These are phyloP conservation scores for Leptobrachium ailaonicum DNA, from an alignment of 2,113 vertebrate genomes.

Conservation along the genomic window DNA sequence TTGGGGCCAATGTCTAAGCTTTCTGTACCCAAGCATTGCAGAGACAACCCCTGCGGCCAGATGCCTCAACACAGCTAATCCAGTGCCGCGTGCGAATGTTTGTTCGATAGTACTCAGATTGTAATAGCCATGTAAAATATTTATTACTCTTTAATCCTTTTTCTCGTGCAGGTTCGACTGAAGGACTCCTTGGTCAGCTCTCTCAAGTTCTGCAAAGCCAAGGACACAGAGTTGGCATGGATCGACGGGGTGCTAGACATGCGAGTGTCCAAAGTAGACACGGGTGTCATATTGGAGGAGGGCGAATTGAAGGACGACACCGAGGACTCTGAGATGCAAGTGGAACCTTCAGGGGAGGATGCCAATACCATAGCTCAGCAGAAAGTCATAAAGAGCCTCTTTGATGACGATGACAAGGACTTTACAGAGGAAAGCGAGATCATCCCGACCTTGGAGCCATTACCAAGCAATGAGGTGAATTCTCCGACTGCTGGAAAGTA, in stretches of 20 bases:
- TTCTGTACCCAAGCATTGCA: too few species aligned
- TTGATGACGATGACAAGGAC: slow-evolving; percentile 90
- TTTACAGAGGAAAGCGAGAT: slow-evolving; percentile 89
- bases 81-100: too few species aligned
- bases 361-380: slow-evolving; percentile 80
- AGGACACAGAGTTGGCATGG: slow-evolving; percentile 95
- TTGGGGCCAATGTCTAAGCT: too few species aligned
- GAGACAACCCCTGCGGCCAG: too few species aligned
- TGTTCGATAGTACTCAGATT: too few species aligned
- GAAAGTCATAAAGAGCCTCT: slow-evolving; percentile 90
- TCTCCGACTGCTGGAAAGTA: too few species aligned
- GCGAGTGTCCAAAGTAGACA: slow-evolving; percentile 96
- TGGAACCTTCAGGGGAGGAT: slow-evolving; percentile 77
- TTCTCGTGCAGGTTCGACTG: slow-evolving; percentile 79
- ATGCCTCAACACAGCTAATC: too few species aligned
- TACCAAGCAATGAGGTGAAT: slow-evolving; percentile 84
- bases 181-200: slow-evolving; percentile 98
- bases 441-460: slow-evolving; percentile 93
- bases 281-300: slow-evolving; percentile 90
- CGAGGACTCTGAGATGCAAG: slow-evolving; percentile 80
- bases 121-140: too few species aligned
- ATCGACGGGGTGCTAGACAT: slow-evolving; percentile 96
- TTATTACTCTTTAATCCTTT: neutral
- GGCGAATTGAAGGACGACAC: slow-evolving; percentile 81
- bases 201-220: slow-evolving; percentile 96